phyloP scores from a whole-genome alignment of 2,888 invertebrate genomes.

The Hartigia nigra region DNA sequence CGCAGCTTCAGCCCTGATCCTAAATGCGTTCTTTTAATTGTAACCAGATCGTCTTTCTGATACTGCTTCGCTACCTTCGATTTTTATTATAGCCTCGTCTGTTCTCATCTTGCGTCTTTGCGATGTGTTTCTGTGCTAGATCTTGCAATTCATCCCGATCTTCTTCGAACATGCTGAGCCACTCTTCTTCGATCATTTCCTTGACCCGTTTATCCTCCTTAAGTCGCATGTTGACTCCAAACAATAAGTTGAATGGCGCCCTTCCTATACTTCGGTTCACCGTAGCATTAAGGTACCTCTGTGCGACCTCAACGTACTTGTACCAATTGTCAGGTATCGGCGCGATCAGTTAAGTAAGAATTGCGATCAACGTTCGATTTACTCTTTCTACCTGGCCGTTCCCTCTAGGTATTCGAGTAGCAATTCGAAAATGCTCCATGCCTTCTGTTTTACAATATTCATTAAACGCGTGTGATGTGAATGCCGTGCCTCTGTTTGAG shows the following conservation, averaged over 20 bases:
- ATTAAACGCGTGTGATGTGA: slow-evolving; percentile 23
- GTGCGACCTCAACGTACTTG: slow-evolving; percentile 20
- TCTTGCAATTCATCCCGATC: slow-evolving; percentile 16
- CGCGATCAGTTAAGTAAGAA: slow-evolving; percentile 50
- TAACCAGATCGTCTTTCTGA: slow-evolving; percentile 23
- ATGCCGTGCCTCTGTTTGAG: slow-evolving; percentile 25
- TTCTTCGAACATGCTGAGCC: slow-evolving; percentile 19
- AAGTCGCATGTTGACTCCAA: slow-evolving; percentile 14
- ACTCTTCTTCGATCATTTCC: slow-evolving; percentile 20
- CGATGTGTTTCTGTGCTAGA: slow-evolving; percentile 18
- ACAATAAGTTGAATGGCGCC: slow-evolving; percentile 22
- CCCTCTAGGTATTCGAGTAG: slow-evolving; percentile 50
- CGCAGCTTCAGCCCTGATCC: slow-evolving; percentile 23
- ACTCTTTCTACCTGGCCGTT: slow-evolving; percentile 57
- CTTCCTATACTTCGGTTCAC: slow-evolving; percentile 15
- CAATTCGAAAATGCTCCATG: slow-evolving; percentile 35
- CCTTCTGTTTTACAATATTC: slow-evolving; percentile 22
- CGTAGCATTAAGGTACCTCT: slow-evolving; percentile 23
- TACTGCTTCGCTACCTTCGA: slow-evolving; percentile 17
- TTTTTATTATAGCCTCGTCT: slow-evolving; percentile 25
- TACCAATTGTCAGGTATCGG: slow-evolving; percentile 45
- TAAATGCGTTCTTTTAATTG: slow-evolving; percentile 23
- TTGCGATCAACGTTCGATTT: slow-evolving; percentile 45
- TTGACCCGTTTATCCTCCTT: slow-evolving; percentile 10
- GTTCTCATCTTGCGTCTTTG: slow-evolving; percentile 23